These are phyloP conservation scores for Agelas oroides DNA, from an alignment of 37 sponge, comb jelly and placozoan genomes.

Conservation along the genomic window DNA sequence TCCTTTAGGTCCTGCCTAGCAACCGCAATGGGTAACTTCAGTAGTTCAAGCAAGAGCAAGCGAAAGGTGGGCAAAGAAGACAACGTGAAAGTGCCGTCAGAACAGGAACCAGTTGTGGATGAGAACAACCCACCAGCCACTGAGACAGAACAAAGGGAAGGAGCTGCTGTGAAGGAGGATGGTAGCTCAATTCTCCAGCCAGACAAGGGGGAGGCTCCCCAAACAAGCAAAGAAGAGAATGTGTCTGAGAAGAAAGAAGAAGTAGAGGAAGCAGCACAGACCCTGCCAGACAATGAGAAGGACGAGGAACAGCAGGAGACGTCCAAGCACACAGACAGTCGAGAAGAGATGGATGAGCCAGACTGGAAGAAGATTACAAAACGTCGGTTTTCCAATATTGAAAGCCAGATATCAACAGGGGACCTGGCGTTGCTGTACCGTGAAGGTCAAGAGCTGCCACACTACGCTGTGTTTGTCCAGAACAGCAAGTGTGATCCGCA, in stretches of 20 bases:
- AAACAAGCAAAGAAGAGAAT: not conserved
- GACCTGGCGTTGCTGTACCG: slow-evolving; percentile 72
- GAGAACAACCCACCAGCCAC: not conserved
- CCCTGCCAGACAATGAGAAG: no score
- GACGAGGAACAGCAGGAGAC: no score
- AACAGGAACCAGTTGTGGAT: not conserved
- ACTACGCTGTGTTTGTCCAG: slow-evolving; percentile 67
- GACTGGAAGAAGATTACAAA: not conserved
- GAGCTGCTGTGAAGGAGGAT: not conserved
- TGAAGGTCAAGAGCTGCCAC: slow-evolving; percentile 15
- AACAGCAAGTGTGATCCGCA: slow-evolving; percentile 35
- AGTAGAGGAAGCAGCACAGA: not conserved
- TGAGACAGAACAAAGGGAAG: not conserved
- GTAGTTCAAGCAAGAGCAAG: not conserved
- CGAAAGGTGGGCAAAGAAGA: not conserved
- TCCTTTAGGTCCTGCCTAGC: not conserved
- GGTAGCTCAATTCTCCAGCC: not conserved
- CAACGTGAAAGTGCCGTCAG: not conserved
- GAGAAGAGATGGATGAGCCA: no score
- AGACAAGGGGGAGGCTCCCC: not conserved
- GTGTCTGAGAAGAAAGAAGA: not conserved
- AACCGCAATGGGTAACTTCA: not conserved
- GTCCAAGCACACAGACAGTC: no score
- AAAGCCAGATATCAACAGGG: slow-evolving; percentile 42
- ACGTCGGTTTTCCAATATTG: slow-evolving; percentile 38